Conservation (phyloP, 92 coral and sea anemone genomes). For the Metridium senile region DNA sequence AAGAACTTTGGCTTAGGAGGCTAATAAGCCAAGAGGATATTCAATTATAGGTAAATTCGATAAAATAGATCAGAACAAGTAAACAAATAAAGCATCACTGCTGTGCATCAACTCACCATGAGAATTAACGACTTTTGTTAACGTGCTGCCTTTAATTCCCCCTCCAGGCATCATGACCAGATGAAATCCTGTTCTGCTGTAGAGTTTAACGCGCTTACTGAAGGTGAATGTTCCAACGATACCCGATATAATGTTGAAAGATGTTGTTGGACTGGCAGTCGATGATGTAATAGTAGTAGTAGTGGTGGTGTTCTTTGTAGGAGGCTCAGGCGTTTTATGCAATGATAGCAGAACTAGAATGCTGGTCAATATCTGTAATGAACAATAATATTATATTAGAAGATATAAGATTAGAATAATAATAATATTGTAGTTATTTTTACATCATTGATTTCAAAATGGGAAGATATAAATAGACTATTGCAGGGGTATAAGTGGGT, state of each 20-base stretch:
- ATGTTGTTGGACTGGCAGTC: not conserved
- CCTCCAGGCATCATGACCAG: constrained; percentile 45
- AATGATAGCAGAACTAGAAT: constrained; percentile 31
- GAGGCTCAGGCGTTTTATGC: constrained; percentile 26
- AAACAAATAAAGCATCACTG: no score
- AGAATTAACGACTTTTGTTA: not conserved
- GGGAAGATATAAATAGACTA: no score
- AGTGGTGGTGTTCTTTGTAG: constrained; percentile 32
- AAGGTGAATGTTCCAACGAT: constrained; percentile 20
- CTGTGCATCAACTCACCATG: constrained; percentile 29
- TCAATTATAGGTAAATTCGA: no score
- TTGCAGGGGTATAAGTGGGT: no score
- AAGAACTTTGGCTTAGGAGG: no score
- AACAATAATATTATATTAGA: not conserved
- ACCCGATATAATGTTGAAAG: constrained; percentile 4
- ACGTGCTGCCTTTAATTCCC: constrained; percentile 30
- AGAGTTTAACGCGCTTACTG: constrained; percentile 24
- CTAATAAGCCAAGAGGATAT: no score
- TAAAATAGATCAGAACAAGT: no score
- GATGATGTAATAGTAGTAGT: constrained; percentile 6
- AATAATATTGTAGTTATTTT: not conserved
- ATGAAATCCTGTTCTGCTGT: constrained; percentile 40
- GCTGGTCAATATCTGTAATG: constrained; percentile 34
- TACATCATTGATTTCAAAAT: not conserved
- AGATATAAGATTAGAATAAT: not conserved